These are phyloP conservation scores for Gastrophryne carolinensis DNA, from an alignment of 2,797 vertebrate species.

Conservation along the genomic window DNA sequence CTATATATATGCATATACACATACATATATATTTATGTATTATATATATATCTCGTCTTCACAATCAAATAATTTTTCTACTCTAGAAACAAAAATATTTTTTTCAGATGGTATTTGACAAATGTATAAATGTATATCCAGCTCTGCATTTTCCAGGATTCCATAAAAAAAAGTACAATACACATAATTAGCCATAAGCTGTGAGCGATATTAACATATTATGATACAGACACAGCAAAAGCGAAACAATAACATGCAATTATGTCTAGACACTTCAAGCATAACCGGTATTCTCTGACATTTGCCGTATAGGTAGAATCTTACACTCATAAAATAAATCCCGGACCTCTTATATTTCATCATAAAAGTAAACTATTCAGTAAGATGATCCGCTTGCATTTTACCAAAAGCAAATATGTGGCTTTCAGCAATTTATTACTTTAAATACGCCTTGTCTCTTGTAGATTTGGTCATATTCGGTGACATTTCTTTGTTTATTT, in stretches of 20 bases:
- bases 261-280: slow-evolving; percentile 42
- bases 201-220: slow-evolving; percentile 1
- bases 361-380: slow-evolving; percentile 49
- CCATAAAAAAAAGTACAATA: slow-evolving; percentile 1
- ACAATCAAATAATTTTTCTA: too few species aligned
- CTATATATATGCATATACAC: too few species aligned
- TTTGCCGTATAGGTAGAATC: slow-evolving; percentile 43
- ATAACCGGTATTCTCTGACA: slow-evolving; percentile 44
- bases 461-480: slow-evolving; percentile 66
- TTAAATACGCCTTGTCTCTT: slow-evolving; percentile 40
- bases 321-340: slow-evolving; percentile 49
- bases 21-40: too few species aligned
- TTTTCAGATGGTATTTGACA: too few species aligned
- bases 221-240: slow-evolving; percentile 24
- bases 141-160: neutral
- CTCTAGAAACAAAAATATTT: too few species aligned
- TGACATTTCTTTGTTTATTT: slow-evolving; percentile 70
- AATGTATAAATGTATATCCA: too few species aligned
- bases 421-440: slow-evolving; percentile 44
- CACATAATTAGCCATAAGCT: neutral
- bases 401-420: slow-evolving; percentile 47
- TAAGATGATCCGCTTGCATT: slow-evolving; percentile 43
- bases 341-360: slow-evolving; percentile 48
- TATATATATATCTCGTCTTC: too few species aligned
- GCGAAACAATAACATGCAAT: slow-evolving; percentile 45